phyloP scores from a whole-genome alignment of 2,888 invertebrate species.

The Drosophila tanythrix region DNA sequence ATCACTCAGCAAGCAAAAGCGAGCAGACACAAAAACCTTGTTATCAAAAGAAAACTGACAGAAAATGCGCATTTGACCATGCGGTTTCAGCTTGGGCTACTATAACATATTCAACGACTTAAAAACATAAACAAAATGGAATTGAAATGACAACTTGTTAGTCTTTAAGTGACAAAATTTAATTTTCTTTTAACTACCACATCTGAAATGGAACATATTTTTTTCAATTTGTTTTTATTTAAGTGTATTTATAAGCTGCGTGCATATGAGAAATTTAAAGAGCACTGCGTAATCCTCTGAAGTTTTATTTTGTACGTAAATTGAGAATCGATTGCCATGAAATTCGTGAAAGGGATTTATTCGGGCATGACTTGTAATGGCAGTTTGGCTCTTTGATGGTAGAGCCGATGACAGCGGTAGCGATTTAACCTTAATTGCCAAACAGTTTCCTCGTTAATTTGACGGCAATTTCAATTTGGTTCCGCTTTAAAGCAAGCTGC shows the following conservation, averaged over 20 bases:
- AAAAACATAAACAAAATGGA: background rate
- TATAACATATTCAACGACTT: background rate
- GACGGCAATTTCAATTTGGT: background rate
- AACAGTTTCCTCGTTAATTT: slow-evolving; percentile 16
- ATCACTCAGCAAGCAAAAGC: slow-evolving; percentile 11
- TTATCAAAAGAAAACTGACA: background rate
- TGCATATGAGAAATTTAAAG: slow-evolving; percentile 2
- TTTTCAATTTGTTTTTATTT: background rate
- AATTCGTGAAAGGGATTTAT: slow-evolving; percentile 13
- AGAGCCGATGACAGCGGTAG: slow-evolving; percentile 4
- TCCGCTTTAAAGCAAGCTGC: background rate
- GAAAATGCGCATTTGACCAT: background rate
- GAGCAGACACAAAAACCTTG: background rate
- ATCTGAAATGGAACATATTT: background rate
- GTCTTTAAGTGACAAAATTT: background rate
- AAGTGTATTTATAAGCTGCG: background rate
- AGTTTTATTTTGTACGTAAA: slow-evolving; percentile 34
- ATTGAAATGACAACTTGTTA: background rate
- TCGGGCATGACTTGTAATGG: slow-evolving; percentile 1
- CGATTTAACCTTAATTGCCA: slow-evolving; percentile 39
- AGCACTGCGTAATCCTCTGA: slow-evolving; percentile 44
- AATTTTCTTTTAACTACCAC: background rate
- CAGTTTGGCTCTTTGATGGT: slow-evolving; percentile 4
- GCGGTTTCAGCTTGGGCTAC: background rate
- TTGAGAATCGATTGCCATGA: slow-evolving; percentile 56